Conservation (phyloP, 2,113 vertebrate species). For the Phrynosoma platyrhinos region DNA sequence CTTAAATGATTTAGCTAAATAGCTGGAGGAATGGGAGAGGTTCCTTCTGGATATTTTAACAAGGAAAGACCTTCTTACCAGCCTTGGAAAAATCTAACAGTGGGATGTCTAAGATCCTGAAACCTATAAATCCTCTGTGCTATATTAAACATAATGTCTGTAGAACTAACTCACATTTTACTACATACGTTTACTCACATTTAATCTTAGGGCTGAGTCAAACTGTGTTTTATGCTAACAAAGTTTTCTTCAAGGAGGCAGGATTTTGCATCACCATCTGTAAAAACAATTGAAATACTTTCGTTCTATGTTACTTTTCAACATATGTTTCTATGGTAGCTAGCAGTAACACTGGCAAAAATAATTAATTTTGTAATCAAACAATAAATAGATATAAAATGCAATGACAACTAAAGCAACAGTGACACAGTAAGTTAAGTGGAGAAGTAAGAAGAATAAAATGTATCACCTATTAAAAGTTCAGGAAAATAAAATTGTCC, state of each 20-base stretch:
- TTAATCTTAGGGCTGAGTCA: not conserved
- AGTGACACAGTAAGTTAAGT: not conserved
- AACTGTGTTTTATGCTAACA: not conserved
- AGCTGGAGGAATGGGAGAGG: constrained; percentile 19
- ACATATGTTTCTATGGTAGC: not conserved
- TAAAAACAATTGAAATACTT: not conserved
- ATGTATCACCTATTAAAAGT: not conserved
- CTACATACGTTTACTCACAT: not conserved
- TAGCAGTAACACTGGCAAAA: not conserved
- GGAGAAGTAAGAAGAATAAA: not conserved
- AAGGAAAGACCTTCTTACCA: not conserved
- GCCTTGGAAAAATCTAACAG: not conserved
- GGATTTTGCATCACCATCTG: not conserved
- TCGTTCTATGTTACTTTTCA: not conserved
- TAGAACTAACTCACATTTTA: not conserved
- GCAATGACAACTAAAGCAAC: no score
- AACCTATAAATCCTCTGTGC: not conserved
- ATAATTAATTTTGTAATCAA: not conserved
- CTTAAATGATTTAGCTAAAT: constrained; percentile 26
- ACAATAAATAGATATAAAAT: no score
- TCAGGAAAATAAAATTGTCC: not conserved
- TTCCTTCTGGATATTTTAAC: not conserved
- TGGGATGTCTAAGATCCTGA: not conserved
- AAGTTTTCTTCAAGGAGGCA: not conserved
- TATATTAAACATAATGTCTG: not conserved